phyloP scores from a whole-genome alignment of 2,113 vertebrate species.

The Apus apus region DNA sequence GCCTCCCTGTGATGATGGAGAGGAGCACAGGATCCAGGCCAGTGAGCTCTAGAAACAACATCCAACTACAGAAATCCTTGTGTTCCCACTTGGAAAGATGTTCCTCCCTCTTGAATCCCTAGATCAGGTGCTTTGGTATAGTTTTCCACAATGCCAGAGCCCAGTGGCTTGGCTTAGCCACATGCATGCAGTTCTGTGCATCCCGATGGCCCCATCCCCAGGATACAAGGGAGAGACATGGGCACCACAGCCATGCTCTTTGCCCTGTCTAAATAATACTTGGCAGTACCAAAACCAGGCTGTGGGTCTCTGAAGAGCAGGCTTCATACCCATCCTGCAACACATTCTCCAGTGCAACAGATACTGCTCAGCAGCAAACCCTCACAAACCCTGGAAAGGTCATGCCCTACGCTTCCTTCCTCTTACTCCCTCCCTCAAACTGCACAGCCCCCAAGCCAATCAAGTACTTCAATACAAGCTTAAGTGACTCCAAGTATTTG shows the following conservation, averaged over 20 bases:
- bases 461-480: background rate
- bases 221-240: background rate
- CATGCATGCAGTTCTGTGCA: rapidly evolving
- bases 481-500: background rate
- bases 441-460: background rate
- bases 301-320: background rate
- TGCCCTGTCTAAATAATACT: background rate
- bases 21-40: background rate
- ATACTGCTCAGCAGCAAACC: rapidly evolving
- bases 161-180: background rate
- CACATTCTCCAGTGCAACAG: background rate
- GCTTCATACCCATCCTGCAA: background rate
- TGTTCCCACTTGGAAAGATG: background rate
- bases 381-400: rapidly evolving
- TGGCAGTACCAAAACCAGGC: background rate
- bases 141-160: background rate
- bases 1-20: rapidly evolving
- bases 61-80: background rate
- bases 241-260: rapidly evolving
- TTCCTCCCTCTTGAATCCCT: background rate
- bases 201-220: rapidly evolving
- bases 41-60: background rate
- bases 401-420: background rate
- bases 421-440: background rate
- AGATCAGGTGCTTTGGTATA: background rate